Base-by-base conservation (phyloP, 2,888 invertebrate genomes). In the Leistus spinibarbis region DNA sequence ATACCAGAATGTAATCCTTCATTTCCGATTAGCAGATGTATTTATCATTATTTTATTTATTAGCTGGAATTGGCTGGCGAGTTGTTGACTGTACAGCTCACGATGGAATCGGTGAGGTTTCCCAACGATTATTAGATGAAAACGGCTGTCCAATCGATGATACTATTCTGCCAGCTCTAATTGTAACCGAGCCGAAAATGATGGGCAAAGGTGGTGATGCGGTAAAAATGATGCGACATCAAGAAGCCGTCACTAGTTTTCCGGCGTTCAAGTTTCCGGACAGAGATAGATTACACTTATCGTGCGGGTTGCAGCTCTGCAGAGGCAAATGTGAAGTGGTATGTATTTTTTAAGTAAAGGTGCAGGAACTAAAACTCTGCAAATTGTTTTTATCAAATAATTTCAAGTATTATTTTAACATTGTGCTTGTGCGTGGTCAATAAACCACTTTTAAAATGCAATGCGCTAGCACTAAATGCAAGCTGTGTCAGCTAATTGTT, bases 201-300 rank as follows among this genome's bases (percentile, higher is more conserved):
- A 82, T 83, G 76, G 84, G 83, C 20, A 83, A 84, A 0, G 79
- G 82, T 2, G 79, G 82, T 69, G 57, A 76, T 27, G 81, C 84
- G 0, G 84, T 84, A 54, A 81, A 83, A 0, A 77, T 83, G 24
- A 86, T 85, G 85, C 79, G 83, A 62, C 85, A 86, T 72, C 86
- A 86, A 78, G 86, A 86, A 78, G 86, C 86, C 0, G 79, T 84
- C 3, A 87, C 93, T 0, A 91, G 90, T 17, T 95, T 95, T 85
- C 90, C 92, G 0, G 95, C 94, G 3, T 95, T 95, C 81, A 94
- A 94, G 81, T 95, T 95, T 84, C 94, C 94, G 2, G 94, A 94
- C 81, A 87, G 93, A 78, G 92, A 93, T 77, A 90, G 92, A 77
- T 85, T 95, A 56, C 94, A 94, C 84, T 86, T 94, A 63, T 91